Base-by-base conservation (phyloP, 2,888 invertebrate species). In the Acleris holmiana region DNA sequence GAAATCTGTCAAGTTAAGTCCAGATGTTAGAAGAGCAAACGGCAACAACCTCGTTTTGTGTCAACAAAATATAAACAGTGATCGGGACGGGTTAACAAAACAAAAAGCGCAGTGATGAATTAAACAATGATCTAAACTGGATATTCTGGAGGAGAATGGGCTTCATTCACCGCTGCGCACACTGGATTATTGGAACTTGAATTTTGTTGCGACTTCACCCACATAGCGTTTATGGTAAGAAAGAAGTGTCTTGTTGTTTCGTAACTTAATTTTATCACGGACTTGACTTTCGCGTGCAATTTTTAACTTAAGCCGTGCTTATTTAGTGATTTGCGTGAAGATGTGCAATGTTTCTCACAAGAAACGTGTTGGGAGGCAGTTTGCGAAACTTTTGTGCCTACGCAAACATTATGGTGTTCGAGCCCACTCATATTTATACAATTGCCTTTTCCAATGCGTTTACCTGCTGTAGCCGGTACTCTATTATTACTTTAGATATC, bases 181-280 rank as follows among this genome's bases (percentile, higher is more conserved):
- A 55, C 59, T 59, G 64, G 64, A 64, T 69, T 76, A 75, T 77
- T 76, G 78, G 78, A 84, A 83, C 84, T 76, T 82, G 84, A 85
- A 81, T 86, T 81, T 83, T 76, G 79, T 83, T 79, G 76, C 78
- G 76, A 81, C 82, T 83, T 90, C 91, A 90, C 89, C 90, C 86
- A 91, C 89, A 83, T 90, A 84, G 76, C 91, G 71, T 91, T 85
- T 91, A 91, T 85, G 92, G 92, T 91, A 90, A 90, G 91, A 72
- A 82, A 86, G 86, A 86, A 88, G 82, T 87, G 88, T 88, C 88
- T 78, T 82, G 86, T 88, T 79, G 83, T 89, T 86, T 89, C 88
- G 89, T 89, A 89, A 89, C 82, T 76, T 74, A 76, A 78, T 76
- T 84, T 86, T 80, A 74, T 76, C 74, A 71, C 73, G 69, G 69